A percentile compares a stretch with the other conserved stretches of the same genome.
phyloP scores from a whole-genome alignment of 1,140 invertebrate genomes.

The Bombus affinis region DNA sequence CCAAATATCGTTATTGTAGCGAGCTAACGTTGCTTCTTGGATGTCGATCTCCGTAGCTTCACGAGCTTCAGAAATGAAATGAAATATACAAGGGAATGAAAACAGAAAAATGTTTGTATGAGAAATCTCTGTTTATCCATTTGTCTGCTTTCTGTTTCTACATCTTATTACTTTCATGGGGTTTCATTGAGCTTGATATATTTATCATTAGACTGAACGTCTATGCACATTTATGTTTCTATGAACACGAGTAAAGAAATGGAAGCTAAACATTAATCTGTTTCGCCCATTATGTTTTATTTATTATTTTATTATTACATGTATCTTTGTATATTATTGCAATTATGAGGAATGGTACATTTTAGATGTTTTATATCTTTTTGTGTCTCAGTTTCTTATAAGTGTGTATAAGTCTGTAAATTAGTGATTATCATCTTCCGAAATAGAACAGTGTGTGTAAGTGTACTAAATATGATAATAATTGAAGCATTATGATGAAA shows the following conservation, averaged over 20 bases:
- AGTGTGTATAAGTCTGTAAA: too few species aligned
- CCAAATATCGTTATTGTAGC: conserved; percentile 72
- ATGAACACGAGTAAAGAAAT: neutral
- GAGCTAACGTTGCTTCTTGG: conserved; percentile 43
- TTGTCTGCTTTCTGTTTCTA: neutral
- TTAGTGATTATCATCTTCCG: too few species aligned
- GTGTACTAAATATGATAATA: too few species aligned
- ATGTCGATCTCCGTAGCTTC: conserved; percentile 55
- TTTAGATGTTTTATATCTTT: neutral
- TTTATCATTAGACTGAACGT: neutral
- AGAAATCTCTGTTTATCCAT: conserved; percentile 9
- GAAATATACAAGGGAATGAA: conserved; percentile 37
- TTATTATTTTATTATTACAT: too few species aligned
- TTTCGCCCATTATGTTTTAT: too few species aligned
- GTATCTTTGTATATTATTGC: too few species aligned
- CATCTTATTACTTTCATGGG: neutral
- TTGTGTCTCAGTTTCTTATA: neutral
- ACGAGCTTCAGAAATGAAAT: conserved; percentile 35
- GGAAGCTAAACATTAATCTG: too few species aligned
- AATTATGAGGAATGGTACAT: neutral
- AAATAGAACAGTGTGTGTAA: too few species aligned
- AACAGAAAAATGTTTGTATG: neutral
- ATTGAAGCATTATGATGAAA: too few species aligned
- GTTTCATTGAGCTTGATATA: neutral
- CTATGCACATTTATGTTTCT: neutral